A percentile compares a stretch with the other conserved stretches of the same genome.
phyloP scores from a whole-genome alignment of 1,140 invertebrate genomes.

The Sitophilus oryzae region DNA sequence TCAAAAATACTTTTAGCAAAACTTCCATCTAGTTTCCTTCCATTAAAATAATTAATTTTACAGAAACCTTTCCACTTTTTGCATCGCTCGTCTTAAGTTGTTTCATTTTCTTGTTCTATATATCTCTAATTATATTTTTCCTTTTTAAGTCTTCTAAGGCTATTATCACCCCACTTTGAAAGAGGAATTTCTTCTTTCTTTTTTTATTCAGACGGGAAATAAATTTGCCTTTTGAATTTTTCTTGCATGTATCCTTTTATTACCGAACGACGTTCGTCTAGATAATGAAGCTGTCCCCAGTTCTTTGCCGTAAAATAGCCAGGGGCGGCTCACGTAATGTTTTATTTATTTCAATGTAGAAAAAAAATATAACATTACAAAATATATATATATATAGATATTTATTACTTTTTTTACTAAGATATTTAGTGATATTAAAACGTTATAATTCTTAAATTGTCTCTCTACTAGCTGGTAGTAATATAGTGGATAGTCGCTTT shows the following conservation, averaged over 20 bases:
- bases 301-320: slow-evolving; percentile 2
- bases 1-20: no score
- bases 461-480: no score
- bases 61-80: no score
- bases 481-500: no score
- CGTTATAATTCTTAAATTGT: no score
- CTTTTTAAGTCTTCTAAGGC: slow-evolving; percentile 33
- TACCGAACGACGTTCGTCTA: slow-evolving; percentile 30
- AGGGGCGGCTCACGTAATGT: neutral
- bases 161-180: slow-evolving; percentile 37
- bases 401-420: no score
- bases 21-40: no score
- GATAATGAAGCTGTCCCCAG: slow-evolving; percentile 35
- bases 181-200: slow-evolving; percentile 37
- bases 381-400: neutral
- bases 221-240: slow-evolving; percentile 42
- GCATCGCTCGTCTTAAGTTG: no score
- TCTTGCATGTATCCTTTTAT: slow-evolving; percentile 41
- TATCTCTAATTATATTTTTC: slow-evolving; percentile 42
- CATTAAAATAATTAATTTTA: no score
- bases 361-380: neutral
- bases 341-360: neutral
- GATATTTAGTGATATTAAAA: no score
- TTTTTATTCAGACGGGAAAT: slow-evolving; percentile 31
- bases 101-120: slow-evolving; percentile 35